Evolutionary conservation across 2,113 vertebrate species (phyloP), one percentile per base, ranked within the genome.

Genomic region (Leptosomus discolor): DNA sequence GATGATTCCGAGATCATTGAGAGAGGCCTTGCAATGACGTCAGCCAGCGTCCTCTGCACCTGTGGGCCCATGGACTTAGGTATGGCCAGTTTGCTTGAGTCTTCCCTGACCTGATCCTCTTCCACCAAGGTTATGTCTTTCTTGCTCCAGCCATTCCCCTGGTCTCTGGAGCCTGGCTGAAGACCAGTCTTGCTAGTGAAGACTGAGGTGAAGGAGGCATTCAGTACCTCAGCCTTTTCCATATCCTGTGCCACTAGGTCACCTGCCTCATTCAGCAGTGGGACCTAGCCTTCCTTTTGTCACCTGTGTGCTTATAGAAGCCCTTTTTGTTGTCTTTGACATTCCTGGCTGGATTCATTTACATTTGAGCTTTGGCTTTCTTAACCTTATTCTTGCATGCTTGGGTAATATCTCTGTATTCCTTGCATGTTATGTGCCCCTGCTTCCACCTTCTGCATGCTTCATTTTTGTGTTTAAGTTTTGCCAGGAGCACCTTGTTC

Each of bases 11-110:
- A 63, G 67, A 20, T 48, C 24, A 37, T 18, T 54, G 58, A 85
- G 29, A 50, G 17, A 34, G 15, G 18, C n/a, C 43, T 57, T 48
- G 36, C n/a, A 57, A 17, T 32, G 15, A 30, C 41, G 43, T 43
- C 43, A 48, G 0, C 8, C 7, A 27, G 75, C 65, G 46, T 9
- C 9, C 39, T 61, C 27, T 37, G 64, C 27, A 23, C 19, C 23
- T 3, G 1, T 45, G 14, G 15, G 9, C 8, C 41, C 24, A 16
- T 37, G 11, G 29, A 53, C 15, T 63, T 46, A 27, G 0, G 1
- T 48, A 56, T 50, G 24, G 4, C 29, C 21, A 32, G 26, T 73
- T 73, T 27, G 21, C 50, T 71, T 30, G 57, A 36, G 43, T 43
- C 21, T 43, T 57, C 11, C 21, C 6, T 73, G 58, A 57, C 26